These are phyloP conservation scores for Hyperoplus immaculatus DNA, from an alignment of 2,797 vertebrate genomes.

Conservation along the genomic window DNA sequence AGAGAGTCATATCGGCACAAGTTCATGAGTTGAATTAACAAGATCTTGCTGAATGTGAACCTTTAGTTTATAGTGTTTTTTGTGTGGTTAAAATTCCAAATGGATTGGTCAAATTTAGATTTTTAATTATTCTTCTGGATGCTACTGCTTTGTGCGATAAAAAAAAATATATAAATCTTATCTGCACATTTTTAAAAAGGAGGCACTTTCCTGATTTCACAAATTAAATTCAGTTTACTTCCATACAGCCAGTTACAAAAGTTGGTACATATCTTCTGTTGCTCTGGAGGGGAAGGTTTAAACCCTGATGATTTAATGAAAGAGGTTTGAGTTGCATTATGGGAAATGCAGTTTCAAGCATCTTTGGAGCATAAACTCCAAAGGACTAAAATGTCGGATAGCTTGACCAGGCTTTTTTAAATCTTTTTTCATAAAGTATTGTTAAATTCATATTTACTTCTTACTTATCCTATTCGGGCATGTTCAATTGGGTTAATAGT, in stretches of 20 bases:
- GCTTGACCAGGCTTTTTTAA: not conserved
- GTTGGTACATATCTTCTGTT: not conserved
- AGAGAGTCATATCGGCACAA: constrained; percentile 14
- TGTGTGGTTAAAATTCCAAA: not conserved
- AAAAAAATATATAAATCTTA: too few species aligned
- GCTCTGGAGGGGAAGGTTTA: not conserved
- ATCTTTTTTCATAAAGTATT: too few species aligned
- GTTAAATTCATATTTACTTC: too few species aligned
- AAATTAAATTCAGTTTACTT: too few species aligned
- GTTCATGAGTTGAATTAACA: not conserved
- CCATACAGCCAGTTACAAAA: not conserved
- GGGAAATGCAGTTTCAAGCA: not conserved
- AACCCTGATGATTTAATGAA: too few species aligned
- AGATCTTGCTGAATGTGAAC: not conserved
- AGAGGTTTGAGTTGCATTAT: not conserved
- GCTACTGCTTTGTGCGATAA: too few species aligned
- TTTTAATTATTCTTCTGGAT: too few species aligned
- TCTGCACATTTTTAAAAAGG: too few species aligned
- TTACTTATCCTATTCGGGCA: too few species aligned
- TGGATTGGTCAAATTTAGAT: too few species aligned
- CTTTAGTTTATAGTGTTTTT: not conserved
- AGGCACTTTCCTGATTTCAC: too few species aligned
- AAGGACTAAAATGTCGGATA: not conserved
- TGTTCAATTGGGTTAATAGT: too few species aligned
- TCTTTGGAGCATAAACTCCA: not conserved